Evolutionary conservation across 2,113 vertebrate genomes (phyloP).

Genomic region (Tautogolabrus adspersus): DNA sequence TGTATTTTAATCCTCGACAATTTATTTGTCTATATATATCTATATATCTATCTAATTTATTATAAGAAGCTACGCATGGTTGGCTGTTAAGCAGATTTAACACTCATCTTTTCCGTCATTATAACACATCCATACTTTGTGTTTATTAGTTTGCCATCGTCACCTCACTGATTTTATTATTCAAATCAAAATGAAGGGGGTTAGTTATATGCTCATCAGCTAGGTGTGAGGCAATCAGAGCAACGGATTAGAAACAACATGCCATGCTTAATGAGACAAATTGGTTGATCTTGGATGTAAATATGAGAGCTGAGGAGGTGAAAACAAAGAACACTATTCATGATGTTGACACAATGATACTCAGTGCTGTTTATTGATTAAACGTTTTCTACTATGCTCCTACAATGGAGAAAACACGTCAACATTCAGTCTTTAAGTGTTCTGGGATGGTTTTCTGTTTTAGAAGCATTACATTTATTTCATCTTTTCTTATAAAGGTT

Average conservation of each 20-base stretch:
- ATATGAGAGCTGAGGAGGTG: slow-evolving; percentile 1
- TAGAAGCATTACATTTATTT: slow-evolving; percentile 11
- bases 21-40: no score
- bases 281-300: slow-evolving; percentile 8
- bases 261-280: slow-evolving; percentile 23
- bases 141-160: background rate
- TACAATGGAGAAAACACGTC: background rate
- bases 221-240: background rate
- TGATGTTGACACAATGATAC: slow-evolving; percentile 16
- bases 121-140: background rate
- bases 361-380: slow-evolving; percentile 10
- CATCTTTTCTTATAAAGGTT: no score
- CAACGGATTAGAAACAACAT: background rate
- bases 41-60: background rate
- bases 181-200: background rate
- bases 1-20: no score
- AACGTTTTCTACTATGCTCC: background rate
- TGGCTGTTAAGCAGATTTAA: background rate
- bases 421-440: background rate
- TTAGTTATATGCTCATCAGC: background rate
- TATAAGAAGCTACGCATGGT: background rate
- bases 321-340: slow-evolving; percentile 12
- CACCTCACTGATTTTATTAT: slow-evolving; percentile 35
- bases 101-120: background rate
- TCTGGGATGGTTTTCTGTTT: background rate